phyloP scores from a whole-genome alignment of 2,888 invertebrate genomes.

The Catocala nupta region DNA sequence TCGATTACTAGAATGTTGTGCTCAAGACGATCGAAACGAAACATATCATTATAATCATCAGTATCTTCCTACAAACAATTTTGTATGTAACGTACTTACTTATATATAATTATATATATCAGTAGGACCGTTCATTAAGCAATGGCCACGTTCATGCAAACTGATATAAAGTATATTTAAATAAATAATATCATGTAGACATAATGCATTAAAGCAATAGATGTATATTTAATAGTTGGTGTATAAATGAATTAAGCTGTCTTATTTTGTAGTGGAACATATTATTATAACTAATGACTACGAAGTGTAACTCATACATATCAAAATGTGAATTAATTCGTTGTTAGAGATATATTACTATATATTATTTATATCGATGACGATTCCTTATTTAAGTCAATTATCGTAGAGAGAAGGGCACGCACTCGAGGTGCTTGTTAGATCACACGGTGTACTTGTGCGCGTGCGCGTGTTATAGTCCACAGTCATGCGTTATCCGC shows the following conservation, averaged over 20 bases:
- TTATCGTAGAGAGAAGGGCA: conserved; percentile 75
- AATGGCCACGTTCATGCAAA: conserved; percentile 39
- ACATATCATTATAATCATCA: conserved; percentile 48
- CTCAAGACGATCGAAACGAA: conserved; percentile 58
- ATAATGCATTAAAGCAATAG: conserved; percentile 64
- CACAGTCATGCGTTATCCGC: conserved; percentile 4
- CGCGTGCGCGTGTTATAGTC: conserved; percentile 25
- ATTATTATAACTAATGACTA: conserved; percentile 45
- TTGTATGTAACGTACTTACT: conserved; percentile 54
- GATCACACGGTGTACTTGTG: conserved; percentile 44
- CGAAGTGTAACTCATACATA: conserved; percentile 77
- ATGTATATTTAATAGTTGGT: conserved; percentile 60
- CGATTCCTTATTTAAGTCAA: conserved; percentile 87
- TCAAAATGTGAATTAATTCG: conserved; percentile 74
- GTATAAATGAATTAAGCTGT: conserved; percentile 65
- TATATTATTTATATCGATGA: conserved; percentile 67
- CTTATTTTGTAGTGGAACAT: conserved; percentile 66
- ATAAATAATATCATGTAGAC: conserved; percentile 41
- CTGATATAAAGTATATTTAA: conserved; percentile 38
- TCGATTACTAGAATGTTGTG: conserved; percentile 55
- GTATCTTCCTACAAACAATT: conserved; percentile 65
- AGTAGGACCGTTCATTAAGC: conserved; percentile 16
- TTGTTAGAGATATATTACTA: conserved; percentile 64
- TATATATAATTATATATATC: conserved; percentile 17
- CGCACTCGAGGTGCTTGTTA: conserved; percentile 63